Base-by-base conservation (phyloP, 2,888 invertebrate genomes). In the Neria commutata region DNA sequence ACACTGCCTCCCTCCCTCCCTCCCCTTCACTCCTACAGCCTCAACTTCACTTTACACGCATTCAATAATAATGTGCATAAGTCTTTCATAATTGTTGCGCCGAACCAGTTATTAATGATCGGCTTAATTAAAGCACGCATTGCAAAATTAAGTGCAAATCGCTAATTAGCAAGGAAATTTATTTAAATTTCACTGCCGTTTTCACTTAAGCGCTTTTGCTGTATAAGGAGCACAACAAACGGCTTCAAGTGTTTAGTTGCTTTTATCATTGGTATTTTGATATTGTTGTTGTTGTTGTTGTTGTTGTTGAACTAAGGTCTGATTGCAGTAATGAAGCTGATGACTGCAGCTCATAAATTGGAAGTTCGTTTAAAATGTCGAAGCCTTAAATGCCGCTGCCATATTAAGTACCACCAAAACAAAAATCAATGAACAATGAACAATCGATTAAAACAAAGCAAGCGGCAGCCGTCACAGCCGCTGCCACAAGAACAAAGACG, bases 351-450 rank as follows among this genome's bases (percentile, higher is more conserved):
- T 71, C 78, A 77, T 77, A 76, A 76, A 76, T 77, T 75, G 70
- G 49, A 69, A 64, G 68, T 74, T 71, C 72, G 70, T 77, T 76
- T 71, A 75, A 76, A 75, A 73, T 75, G 75, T 73, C 73, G 75
- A 76, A 76, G 73, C 70, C 73, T 75, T 73, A 71, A 77, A 75
- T 73, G 72, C 72, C 69, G 67, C 68, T 72, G 68, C 69, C 71
- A 70, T 67, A 70, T 74, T 73, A 73, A 71, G 72, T 60, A n/a
- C 58, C 21, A 3, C 51, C 19, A 16, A 47, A 23, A 60, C 59
- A 54, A 57, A 45, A 65, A 61, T 64, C 66, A 66, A 58, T 58
- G 66, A 68, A 72, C 74, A 74, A 73, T 73, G 70, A 73, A 73
- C 73, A 73, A 73, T 74, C 73, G 73, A 70, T 73, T 70, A 72